These are phyloP conservation scores for Lepus oiostolus DNA, from an alignment of 2,797 vertebrate species.

Conservation along the genomic window DNA sequence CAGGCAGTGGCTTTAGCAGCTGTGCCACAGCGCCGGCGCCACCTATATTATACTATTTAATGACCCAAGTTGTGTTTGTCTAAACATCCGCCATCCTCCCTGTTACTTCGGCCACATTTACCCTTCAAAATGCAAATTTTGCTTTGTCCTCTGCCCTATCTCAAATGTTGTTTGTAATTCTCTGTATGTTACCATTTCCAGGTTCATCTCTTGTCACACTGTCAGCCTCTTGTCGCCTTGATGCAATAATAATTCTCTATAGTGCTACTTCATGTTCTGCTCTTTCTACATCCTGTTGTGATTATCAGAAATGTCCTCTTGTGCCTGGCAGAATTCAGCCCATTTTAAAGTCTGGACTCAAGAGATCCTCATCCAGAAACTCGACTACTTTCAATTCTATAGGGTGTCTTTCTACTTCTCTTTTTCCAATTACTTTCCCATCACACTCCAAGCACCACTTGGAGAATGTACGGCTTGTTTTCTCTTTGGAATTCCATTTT, in stretches of 20 bases:
- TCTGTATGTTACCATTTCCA: background rate
- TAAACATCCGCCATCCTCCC: background rate
- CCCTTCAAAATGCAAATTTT: background rate
- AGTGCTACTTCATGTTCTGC: background rate
- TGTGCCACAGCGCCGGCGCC: no score
- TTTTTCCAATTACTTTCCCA: background rate
- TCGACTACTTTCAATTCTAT: background rate
- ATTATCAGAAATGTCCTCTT: background rate
- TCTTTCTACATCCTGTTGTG: background rate
- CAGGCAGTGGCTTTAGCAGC: no score
- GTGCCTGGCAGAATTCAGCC: background rate
- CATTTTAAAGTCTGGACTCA: background rate
- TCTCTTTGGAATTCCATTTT: background rate
- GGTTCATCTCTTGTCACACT: background rate
- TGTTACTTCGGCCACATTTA: background rate
- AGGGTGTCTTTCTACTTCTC: background rate
- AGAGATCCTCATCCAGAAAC: background rate
- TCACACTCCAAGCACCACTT: background rate
- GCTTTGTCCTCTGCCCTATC: background rate
- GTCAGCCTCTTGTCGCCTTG: background rate
- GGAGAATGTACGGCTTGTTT: background rate
- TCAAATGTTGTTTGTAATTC: background rate
- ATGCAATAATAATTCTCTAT: background rate
- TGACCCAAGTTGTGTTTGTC: fast-evolving
- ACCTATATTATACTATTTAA: background rate